These are phyloP conservation scores for Hyphantria cunea DNA, from an alignment of 1,140 invertebrate species.

Conservation along the genomic window DNA sequence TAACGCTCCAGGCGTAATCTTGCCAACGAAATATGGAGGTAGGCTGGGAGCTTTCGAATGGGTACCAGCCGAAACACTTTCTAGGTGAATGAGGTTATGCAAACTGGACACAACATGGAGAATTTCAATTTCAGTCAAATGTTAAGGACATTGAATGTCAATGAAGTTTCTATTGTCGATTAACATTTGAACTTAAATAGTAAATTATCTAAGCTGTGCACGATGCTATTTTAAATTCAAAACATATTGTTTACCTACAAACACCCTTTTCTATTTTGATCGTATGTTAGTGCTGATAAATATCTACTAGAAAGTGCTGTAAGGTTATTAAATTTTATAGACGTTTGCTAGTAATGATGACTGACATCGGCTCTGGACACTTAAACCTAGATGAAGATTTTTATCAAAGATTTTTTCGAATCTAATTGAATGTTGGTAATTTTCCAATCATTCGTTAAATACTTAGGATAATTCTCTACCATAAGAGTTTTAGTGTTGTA, in stretches of 20 bases:
- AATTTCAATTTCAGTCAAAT: slow-evolving; percentile 62
- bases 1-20: slow-evolving; percentile 65
- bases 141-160: slow-evolving; percentile 49
- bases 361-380: slow-evolving; percentile 5
- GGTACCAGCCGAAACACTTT: slow-evolving; percentile 69
- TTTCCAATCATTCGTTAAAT: too few relatives aligned
- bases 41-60: slow-evolving; percentile 72
- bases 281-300: background rate
- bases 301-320: slow-evolving; percentile 17
- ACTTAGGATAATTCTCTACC: too few relatives aligned
- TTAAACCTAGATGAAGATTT: background rate
- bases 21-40: slow-evolving; percentile 70
- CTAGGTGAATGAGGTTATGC: slow-evolving; percentile 75
- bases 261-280: slow-evolving; percentile 17
- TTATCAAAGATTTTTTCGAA: too few relatives aligned
- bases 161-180: slow-evolving; percentile 44
- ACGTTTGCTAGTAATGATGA: slow-evolving; percentile 1
- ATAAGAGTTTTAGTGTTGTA: too few relatives aligned
- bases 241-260: slow-evolving; percentile 20
- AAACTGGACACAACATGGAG: slow-evolving; percentile 70
- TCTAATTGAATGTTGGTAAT: too few relatives aligned
- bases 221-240: slow-evolving; percentile 21
- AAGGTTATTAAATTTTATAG: slow-evolving; percentile 25
- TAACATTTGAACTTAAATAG: slow-evolving; percentile 29
- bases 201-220: slow-evolving; percentile 28